Evolutionary conservation across 2,888 invertebrate species (phyloP), one percentile per base, ranked within the genome.

Genomic region (Aspidiotus destructor): DNA sequence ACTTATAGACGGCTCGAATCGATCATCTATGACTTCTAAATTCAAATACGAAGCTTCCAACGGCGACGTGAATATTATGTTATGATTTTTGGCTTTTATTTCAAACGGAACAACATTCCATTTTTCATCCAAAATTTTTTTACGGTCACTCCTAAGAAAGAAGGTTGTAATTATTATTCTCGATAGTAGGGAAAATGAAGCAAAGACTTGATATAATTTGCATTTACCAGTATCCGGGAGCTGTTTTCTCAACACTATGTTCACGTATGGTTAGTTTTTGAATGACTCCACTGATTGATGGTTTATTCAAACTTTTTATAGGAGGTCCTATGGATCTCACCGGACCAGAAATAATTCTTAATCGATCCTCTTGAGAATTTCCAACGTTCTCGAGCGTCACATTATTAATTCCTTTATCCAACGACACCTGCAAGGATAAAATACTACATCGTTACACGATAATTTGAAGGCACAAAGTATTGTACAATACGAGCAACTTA

Each of bases 51-150:
- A 86, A 0, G 90, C 88, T 68, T 86, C 82, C 68, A 88, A 77
- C 1, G 85, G 87, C 76, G 92, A 91, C 5, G 86, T 77, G 62
- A 92, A 83, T 78, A 90, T 89, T 48, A 92, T 84, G 70, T 81
- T 82, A 73, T 80, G 77, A 41, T 79, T 79, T 13, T 85, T 85
- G 70, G 78, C 79, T 74, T 80, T 82, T 65, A 93, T 78, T 61
- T 84, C 84, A 77, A 93, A 93, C 2, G 92, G 92, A 75, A 89
- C 87, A 63, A 85, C 82, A 76, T 91, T 89, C 75, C 84, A 85
- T 10, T 87, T 85, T 74, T 89, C 86, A 75, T 89, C 87, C 71
- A 92, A 85, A 1, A 86, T 84, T 72, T 87, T 83, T 53, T 88
- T 86, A 74, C 88, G 87, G 74, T 92, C 89, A 0, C 88, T 85